phyloP scores from a whole-genome alignment of 2,888 invertebrate genomes.

The Pheosia tremula region DNA sequence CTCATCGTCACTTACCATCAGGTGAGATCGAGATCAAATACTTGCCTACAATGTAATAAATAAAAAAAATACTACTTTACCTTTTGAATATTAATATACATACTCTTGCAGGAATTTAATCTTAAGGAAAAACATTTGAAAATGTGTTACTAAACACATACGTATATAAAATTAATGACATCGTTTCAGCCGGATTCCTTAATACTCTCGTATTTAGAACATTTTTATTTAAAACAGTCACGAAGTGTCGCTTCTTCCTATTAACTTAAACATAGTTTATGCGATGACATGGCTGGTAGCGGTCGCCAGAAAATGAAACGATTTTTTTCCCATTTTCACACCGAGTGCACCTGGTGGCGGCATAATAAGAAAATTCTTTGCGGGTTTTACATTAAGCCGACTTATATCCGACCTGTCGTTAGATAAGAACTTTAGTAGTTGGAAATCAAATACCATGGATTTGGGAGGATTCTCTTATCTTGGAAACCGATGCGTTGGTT shows the following conservation, averaged over 20 bases:
- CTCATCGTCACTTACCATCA: too few relatives aligned
- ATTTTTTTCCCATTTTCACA: conserved; percentile 56
- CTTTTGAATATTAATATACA: too few relatives aligned
- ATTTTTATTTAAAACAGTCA: not conserved
- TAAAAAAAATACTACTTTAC: too few relatives aligned
- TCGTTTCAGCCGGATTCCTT: too few relatives aligned
- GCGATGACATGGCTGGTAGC: conserved; percentile 29
- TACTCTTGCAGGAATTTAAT: too few relatives aligned
- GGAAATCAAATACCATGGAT: conserved; percentile 47
- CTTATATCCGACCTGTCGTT: conserved; percentile 55
- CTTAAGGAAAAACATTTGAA: too few relatives aligned
- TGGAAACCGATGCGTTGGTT: conserved; percentile 16
- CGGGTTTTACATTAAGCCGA: conserved; percentile 64
- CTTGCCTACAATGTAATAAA: too few relatives aligned
- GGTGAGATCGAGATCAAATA: too few relatives aligned
- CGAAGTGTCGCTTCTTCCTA: conserved; percentile 14
- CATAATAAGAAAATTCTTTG: conserved; percentile 58
- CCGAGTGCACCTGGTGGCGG: conserved; percentile 56
- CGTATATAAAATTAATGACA: too few relatives aligned
- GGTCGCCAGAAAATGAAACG: conserved; percentile 52
- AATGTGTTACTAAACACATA: too few relatives aligned
- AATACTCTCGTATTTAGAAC: not conserved
- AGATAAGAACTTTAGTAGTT: conserved; percentile 56
- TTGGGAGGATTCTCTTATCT: conserved; percentile 45
- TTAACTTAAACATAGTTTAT: conserved; percentile 32